Conservation (phyloP, 2,888 invertebrate species). For the Gisinianus flammeolus region DNA sequence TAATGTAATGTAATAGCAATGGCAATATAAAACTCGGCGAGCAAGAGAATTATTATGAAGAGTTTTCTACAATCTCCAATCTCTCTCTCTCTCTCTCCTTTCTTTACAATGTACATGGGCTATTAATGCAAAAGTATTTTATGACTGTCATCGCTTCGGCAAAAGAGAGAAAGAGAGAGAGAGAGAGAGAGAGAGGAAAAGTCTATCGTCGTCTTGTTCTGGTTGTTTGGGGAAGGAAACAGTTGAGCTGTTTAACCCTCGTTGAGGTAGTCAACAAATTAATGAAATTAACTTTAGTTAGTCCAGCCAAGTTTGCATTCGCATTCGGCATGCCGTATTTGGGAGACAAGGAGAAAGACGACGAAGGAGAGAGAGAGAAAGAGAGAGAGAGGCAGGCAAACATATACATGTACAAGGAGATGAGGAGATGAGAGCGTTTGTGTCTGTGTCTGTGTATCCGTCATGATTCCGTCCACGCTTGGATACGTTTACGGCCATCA, state of each 20-base stretch:
- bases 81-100: background rate
- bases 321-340: no score
- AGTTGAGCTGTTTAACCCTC: slow-evolving; percentile 36
- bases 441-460: background rate
- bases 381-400: no score
- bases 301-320: slow-evolving; percentile 3
- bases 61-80: slow-evolving; percentile 21
- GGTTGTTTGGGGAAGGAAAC: slow-evolving; percentile 12
- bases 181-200: background rate
- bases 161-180: no score
- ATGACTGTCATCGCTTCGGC: slow-evolving; percentile 13
- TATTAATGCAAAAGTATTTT: slow-evolving; percentile 42
- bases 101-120: no score
- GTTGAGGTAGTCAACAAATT: slow-evolving; percentile 41
- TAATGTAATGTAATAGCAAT: background rate
- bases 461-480: slow-evolving; percentile 40
- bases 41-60: slow-evolving; percentile 20
- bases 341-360: no score
- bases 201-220: background rate
- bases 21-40: slow-evolving; percentile 1
- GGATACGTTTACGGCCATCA: slow-evolving; percentile 39
- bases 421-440: no score
- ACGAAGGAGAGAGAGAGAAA: no score
- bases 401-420: no score
- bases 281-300: slow-evolving; percentile 40